Evolutionary conservation across 2,113 vertebrate species (phyloP), one percentile per base, ranked within the genome.

Genomic region (Lepus americanus): DNA sequence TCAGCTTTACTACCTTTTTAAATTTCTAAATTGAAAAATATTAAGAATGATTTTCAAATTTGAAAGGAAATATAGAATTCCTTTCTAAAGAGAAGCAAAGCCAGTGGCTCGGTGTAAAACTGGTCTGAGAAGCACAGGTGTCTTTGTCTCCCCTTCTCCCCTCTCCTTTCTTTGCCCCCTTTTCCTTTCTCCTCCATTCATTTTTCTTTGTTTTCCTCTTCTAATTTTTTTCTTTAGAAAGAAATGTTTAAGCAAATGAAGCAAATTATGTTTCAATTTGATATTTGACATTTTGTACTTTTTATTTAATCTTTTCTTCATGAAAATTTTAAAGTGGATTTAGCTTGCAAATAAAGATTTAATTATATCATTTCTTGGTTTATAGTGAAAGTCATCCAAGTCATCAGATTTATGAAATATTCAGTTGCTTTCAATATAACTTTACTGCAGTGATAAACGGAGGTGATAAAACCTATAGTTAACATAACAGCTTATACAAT

Each of bases 241-340:
- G n/a, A 90, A 83, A 70, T 67, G 84, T 66, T 77, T 78, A 94
- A 16, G 27, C 67, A 22, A 90, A 72, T 85, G 16, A 85, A 63
- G 3, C 25, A 86, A 29, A 44, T 23, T 82, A n/a, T 5, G 13
- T 91, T 78, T 31, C 25, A 76, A 29, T 78, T 49, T 55, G 76
- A 67, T 73, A 78, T 78, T 73, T 39, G 27, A 12, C 12, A 74
- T 72, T 92, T 90, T 92, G 2, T 83, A 44, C 53, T 82, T 77
- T 59, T 92, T 66, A 70, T 64, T 91, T 61, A 6, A 83, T 77
- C 12, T 73, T 89, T 95, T 73, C 19, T 39, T 13, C 23, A 63
- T 66, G 55, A 89, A 89, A 89, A 63, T 33, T 82, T 72, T 61
- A 49, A 51, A 64, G 25, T 83, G 27, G 77, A 61, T 69, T 94